Percentiles rank a stretch among this genome's conserved stretches.
These are phyloP conservation scores for Atherix ibis DNA, from an alignment of 2,888 invertebrate species.

Conservation along the genomic window DNA sequence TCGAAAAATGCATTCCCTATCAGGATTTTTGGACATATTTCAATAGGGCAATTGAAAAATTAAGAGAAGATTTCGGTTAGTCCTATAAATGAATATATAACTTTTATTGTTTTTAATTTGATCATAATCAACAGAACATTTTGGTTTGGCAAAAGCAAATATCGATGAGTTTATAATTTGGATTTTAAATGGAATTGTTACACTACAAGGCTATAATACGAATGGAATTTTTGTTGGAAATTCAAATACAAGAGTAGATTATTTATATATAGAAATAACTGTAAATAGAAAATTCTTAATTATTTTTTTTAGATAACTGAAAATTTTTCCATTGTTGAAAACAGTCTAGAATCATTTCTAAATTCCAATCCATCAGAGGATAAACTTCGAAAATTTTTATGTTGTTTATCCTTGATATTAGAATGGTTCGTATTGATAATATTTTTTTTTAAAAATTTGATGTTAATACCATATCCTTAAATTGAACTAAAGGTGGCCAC, in stretches of 20 bases:
- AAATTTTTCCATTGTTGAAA: conserved; percentile 35
- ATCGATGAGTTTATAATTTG: conserved; percentile 28
- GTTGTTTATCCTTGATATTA: conserved; percentile 28
- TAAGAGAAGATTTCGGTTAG: not conserved
- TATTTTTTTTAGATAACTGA: conserved; percentile 15
- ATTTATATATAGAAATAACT: too few relatives aligned
- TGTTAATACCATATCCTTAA: conserved; percentile 13
- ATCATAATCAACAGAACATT: too few relatives aligned
- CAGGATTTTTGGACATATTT: conserved; percentile 34
- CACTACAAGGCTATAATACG: conserved; percentile 27
- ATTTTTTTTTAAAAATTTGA: not conserved
- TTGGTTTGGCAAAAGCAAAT: not conserved
- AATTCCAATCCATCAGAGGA: conserved; percentile 33
- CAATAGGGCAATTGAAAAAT: conserved; percentile 23
- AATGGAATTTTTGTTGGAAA: conserved; percentile 26
- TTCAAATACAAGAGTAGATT: conserved; percentile 10
- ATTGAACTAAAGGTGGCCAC: conserved; percentile 28
- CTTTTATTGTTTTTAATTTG: too few relatives aligned
- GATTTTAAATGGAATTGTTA: conserved; percentile 33
- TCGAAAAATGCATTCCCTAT: conserved; percentile 23
- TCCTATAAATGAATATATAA: too few relatives aligned
- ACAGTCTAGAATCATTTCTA: conserved; percentile 32
- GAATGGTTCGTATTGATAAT: conserved; percentile 19
- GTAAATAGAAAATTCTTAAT: conserved; percentile 8
- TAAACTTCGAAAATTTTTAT: conserved; percentile 33